Conservation (phyloP, 2,797 vertebrate species). For the Craterocephalus amniculus region DNA sequence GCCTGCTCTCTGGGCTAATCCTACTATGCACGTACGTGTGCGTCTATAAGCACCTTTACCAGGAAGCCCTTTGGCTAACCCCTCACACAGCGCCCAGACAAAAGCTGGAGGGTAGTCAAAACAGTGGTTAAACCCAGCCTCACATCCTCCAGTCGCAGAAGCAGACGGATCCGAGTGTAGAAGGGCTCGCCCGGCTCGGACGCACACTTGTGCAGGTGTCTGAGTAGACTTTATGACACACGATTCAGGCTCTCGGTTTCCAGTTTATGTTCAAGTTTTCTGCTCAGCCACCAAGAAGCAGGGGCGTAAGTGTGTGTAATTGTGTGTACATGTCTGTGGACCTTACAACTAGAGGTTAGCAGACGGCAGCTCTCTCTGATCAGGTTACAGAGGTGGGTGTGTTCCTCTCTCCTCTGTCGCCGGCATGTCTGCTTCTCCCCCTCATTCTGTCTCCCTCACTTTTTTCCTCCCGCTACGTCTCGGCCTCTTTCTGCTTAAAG, state of each 20-base stretch:
- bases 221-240: constrained; percentile 6
- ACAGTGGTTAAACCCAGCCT: constrained; percentile 43
- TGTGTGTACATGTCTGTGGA: constrained; percentile 50
- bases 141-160: constrained; percentile 13
- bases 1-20: constrained; percentile 68
- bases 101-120: constrained; percentile 61
- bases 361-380: constrained; percentile 79
- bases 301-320: constrained; percentile 8
- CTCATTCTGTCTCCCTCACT: constrained; percentile 63
- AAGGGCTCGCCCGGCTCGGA: background rate
- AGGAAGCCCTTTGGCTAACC: constrained; percentile 33
- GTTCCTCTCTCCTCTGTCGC: constrained; percentile 81
- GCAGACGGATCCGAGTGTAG: background rate
- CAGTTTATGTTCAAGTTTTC: constrained; percentile 10
- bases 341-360: constrained; percentile 74
- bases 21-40: constrained; percentile 33
- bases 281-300: constrained; percentile 12
- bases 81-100: constrained; percentile 43
- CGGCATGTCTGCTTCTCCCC: constrained; percentile 82
- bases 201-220: background rate
- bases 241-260: background rate
- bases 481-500: constrained; percentile 61
- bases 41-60: constrained; percentile 15
- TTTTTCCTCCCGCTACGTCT: constrained; percentile 54
- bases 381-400: constrained; percentile 86